Evolutionary conservation across 2,888 invertebrate genomes (phyloP).

Genomic region (Crematogaster levior): DNA sequence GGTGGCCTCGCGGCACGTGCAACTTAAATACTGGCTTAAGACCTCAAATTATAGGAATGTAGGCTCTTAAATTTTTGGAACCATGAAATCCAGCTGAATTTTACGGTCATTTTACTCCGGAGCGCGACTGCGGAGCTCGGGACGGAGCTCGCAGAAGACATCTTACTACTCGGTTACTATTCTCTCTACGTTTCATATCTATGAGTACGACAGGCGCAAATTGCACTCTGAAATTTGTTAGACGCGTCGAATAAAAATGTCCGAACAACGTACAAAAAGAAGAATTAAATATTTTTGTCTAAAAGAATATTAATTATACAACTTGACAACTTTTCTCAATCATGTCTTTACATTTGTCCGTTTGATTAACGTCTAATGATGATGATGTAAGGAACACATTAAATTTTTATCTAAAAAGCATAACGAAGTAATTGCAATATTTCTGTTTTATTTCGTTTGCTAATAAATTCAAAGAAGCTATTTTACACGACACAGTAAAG

Average conservation of each 20-base stretch:
- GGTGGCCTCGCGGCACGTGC: slow-evolving; percentile 62
- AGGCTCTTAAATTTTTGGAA: slow-evolving; percentile 61
- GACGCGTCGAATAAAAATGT: not conserved
- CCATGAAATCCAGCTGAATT: slow-evolving; percentile 55
- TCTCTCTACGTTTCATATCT: not conserved
- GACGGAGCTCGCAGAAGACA: slow-evolving; percentile 17
- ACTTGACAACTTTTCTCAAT: not conserved
- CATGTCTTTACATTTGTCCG: not conserved
- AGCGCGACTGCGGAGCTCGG: slow-evolving; percentile 12
- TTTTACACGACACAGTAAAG: not conserved
- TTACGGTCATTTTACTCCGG: slow-evolving; percentile 49
- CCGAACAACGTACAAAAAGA: not conserved
- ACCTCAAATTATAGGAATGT: slow-evolving; percentile 69
- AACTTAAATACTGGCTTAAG: slow-evolving; percentile 63
- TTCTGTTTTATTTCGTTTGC: not conserved
- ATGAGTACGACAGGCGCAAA: slow-evolving; percentile 3
- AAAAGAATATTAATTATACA: not conserved
- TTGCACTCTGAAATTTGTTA: not conserved
- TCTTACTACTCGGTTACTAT: not conserved
- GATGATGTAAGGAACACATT: no score
- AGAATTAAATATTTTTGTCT: not conserved
- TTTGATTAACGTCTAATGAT: not conserved
- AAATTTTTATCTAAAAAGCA: not conserved
- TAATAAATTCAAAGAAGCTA: not conserved
- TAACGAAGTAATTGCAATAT: not conserved